phyloP scores from a whole-genome alignment of 2,797 vertebrate genomes.

The Pantherophis vulpinus region DNA sequence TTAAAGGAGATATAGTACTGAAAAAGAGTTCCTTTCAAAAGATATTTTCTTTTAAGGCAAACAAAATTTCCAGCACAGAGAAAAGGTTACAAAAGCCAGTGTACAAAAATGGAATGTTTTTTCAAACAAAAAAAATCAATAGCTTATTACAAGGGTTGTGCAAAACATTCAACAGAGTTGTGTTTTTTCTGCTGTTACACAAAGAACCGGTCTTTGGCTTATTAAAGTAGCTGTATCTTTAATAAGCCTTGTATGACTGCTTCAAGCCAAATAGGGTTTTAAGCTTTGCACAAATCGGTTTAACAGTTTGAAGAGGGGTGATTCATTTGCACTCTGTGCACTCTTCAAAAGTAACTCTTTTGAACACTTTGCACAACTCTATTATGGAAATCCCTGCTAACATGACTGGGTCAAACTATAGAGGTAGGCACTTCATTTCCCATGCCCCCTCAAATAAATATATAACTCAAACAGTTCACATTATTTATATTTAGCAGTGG shows the following conservation, averaged over 20 bases:
- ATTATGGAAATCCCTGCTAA: slow-evolving; percentile 42
- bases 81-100: slow-evolving; percentile 41
- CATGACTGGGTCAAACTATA: background rate
- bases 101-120: slow-evolving; percentile 39
- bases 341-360: background rate
- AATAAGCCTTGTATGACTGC: background rate
- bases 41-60: background rate
- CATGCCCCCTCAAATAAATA: background rate
- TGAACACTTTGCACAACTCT: background rate
- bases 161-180: background rate
- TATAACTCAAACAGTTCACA: background rate
- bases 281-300: background rate
- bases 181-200: background rate
- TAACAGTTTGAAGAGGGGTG: background rate
- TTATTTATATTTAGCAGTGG: background rate
- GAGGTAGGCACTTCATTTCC: background rate
- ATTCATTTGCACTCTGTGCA: background rate
- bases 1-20: slow-evolving; percentile 28
- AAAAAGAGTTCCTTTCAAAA: slow-evolving; percentile 29
- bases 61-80: slow-evolving; percentile 31
- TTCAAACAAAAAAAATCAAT: slow-evolving; percentile 7
- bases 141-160: background rate
- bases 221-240: background rate
- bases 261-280: background rate
- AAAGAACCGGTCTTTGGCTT: background rate